Conservation (phyloP, 2,888 invertebrate genomes). For the Lottia gigantea region DNA sequence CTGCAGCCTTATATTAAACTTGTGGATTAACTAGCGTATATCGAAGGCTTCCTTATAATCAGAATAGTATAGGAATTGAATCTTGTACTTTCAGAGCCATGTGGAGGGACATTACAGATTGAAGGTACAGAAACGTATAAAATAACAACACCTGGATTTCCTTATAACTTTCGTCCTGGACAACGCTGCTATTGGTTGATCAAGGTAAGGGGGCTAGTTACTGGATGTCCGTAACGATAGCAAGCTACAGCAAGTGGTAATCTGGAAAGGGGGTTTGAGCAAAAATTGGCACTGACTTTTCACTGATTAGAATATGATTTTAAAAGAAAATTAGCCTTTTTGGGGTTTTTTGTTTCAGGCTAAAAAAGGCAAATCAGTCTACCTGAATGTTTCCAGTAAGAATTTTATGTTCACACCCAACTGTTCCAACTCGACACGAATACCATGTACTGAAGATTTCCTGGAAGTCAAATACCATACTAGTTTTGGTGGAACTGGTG, state of each 20-base stretch:
- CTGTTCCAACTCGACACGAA: conserved; percentile 37
- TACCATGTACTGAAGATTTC: conserved; percentile 51
- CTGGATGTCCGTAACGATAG: no score
- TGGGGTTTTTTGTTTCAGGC: conserved; percentile 22
- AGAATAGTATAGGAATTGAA: no score
- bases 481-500: conserved; percentile 54
- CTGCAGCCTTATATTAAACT: no score
- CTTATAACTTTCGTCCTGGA: conserved; percentile 33
- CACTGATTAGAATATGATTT: no score
- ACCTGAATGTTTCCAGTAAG: conserved; percentile 34
- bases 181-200: conserved; percentile 53
- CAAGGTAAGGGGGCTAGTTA: conserved; percentile 45
- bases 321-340: no score
- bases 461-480: conserved; percentile 54
- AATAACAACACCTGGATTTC: conserved; percentile 42
- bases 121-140: conserved; percentile 14
- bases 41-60: no score
- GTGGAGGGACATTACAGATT: conserved; percentile 25
- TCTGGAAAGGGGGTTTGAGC: no score
- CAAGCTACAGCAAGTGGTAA: no score
- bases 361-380: conserved; percentile 43
- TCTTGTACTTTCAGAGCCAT: conserved; percentile 12
- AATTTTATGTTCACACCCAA: conserved; percentile 38
- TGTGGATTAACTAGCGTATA: no score
- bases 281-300: no score